Evolutionary conservation across 2,113 vertebrate genomes (phyloP), one percentile per base, ranked within the genome.

Genomic region (Oncorhynchus kisutch): DNA sequence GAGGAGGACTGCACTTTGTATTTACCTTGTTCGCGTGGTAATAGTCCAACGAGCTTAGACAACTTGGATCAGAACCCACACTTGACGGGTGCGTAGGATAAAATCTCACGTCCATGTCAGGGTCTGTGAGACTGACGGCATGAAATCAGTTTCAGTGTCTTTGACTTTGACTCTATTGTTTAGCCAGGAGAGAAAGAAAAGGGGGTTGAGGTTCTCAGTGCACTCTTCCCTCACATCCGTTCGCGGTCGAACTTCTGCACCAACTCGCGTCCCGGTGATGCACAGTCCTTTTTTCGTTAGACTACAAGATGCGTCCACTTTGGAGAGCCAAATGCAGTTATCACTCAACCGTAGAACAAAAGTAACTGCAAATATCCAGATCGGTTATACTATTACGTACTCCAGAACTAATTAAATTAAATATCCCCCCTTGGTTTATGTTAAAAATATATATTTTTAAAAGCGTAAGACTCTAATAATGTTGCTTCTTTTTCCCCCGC

Each of bases 21-120:
- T 87, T 93, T 96, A 96, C 96, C 96, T 97, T 97, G 94, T 95
- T 95, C 86, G 95, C 94, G 94, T 95, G 95, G 85, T 96, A 97
- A 94, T 96, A 96, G 92, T 97, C 96, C 95, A 96, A 91, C 85
- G 94, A 92, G 72, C 94, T 95, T 87, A 97, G 91, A 90, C 96
- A 95, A 89, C 94, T 89, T 82, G 95, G 94, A 88, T 97, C 96
- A 88, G 95, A 94, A 92, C 95, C 95, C 92, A 96, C 95, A 90
- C 94, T 93, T 75, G 94, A 91, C 84, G 96, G 95, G 88, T 94
- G 95, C 85, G 96, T 94, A 91, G 96, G 95, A 91, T 96, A 97
- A 92, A 96, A 95, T 93, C 95, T 93, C 93, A 96, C 94, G 93
- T 96, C 94, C 95, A 96, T 96, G 87, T 93, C 94, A 93, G 90